Base-by-base conservation (phyloP, 2,113 vertebrate species). In the Zapornia atra region DNA sequence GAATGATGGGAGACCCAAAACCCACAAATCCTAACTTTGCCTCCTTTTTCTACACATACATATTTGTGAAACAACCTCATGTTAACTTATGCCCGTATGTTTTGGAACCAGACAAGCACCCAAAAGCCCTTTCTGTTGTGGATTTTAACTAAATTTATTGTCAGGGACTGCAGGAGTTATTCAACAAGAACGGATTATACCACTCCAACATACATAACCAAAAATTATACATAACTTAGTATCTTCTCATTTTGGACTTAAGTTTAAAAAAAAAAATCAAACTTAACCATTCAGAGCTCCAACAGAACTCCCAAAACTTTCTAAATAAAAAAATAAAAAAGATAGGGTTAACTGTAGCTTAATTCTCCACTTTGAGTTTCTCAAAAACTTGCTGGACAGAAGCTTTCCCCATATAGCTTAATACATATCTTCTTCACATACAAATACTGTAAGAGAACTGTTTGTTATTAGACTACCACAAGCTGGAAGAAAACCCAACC, bases 41-140 rank as follows among this genome's bases (percentile, higher is more conserved):
- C 36, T 81, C 50, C 26, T 60, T 84, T 57, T 59, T 28, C 82
- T 51, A 33, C 4, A 48, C 16, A 82, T 4, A 7, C 3, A 2
- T 4, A 61, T 18, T 31, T 85, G 42, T 77, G 46, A 88, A 64
- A 89, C 21, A 36, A 42, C 12, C n/a, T 57, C 71, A n/a, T 72
- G 33, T 31, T 53, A 85, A 54, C 31, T 82, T 50, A 50, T 1
- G 33, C 10, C 34, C 6, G 7, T 31, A 7, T 4, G 18, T 29
- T 78, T 69, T 25, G 22, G 40, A 31, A 29, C 14, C 53, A 69
- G 24, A 51, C 15, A 71, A 53, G 66, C 64, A 75, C 38, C 2
- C 22, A 66, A 85, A 69, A 21, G 6, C 7, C 22, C 2, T 1
- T 19, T 80, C 7, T n/a, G 21, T 12, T 48, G 24, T 0, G 0